phyloP scores from a whole-genome alignment of 2,113 vertebrate genomes.

The Strix aluco region DNA sequence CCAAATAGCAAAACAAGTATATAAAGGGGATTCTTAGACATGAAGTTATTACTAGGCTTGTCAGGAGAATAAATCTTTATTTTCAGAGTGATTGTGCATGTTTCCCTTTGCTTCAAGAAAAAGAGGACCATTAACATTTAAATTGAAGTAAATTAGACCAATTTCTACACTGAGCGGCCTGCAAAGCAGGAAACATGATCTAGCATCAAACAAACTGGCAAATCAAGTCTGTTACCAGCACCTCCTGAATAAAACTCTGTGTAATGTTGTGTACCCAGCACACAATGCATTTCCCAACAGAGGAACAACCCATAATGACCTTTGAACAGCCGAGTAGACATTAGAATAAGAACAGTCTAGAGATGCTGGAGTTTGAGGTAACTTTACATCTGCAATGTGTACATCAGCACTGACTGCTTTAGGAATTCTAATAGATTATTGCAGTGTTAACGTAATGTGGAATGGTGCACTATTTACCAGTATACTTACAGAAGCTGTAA shows the following conservation, averaged over 20 bases:
- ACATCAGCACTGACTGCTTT: not conserved
- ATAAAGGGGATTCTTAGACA: not conserved
- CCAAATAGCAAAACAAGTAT: not conserved
- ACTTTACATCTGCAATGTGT: not conserved
- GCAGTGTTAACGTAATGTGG: not conserved
- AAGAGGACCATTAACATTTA: slow-evolving; percentile 56
- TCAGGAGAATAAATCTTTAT: slow-evolving; percentile 28
- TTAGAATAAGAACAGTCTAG: not conserved
- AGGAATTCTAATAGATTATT: not conserved
- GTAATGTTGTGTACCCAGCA: slow-evolving; percentile 27
- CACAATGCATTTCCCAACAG: not conserved
- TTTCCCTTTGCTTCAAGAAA: slow-evolving; percentile 5
- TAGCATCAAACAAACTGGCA: slow-evolving; percentile 16
- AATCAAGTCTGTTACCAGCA: slow-evolving; percentile 44
- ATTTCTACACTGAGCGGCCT: slow-evolving; percentile 1
- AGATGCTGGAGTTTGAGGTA: not conserved
- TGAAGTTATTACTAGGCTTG: slow-evolving; percentile 3
- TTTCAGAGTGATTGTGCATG: slow-evolving; percentile 6
- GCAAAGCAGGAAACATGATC: slow-evolving; percentile 42
- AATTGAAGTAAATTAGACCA: slow-evolving; percentile 57
- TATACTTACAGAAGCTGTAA: not conserved
- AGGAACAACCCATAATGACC: not conserved
- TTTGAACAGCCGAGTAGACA: not conserved
- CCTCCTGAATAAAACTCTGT: not conserved
- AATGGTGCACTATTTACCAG: not conserved